phyloP scores from a whole-genome alignment of 1,140 invertebrate genomes.

The Microplitis mediator region DNA sequence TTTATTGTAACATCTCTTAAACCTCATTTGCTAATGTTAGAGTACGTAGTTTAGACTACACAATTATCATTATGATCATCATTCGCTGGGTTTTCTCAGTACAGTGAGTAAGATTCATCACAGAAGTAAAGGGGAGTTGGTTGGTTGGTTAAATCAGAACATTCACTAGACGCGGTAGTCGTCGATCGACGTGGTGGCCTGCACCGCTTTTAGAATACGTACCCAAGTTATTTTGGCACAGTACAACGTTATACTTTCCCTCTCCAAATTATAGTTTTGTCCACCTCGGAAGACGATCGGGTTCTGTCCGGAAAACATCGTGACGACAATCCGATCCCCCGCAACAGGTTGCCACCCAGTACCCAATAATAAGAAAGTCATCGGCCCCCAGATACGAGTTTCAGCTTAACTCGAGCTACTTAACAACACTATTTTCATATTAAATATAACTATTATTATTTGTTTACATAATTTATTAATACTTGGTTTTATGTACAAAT shows the following conservation, averaged over 20 bases:
- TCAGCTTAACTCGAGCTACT: background rate
- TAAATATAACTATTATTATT: too few species aligned
- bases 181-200: slow-evolving; percentile 39
- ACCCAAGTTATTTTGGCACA: slow-evolving; percentile 54
- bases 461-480: too few species aligned
- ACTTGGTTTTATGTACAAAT: too few species aligned
- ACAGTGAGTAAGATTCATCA: background rate
- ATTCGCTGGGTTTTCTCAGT: background rate
- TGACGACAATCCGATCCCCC: slow-evolving; percentile 12
- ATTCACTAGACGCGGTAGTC: slow-evolving; percentile 16
- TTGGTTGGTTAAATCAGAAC: slow-evolving; percentile 21
- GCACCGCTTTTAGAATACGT: slow-evolving; percentile 54
- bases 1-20: too few species aligned
- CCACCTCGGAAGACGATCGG: background rate
- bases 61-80: background rate
- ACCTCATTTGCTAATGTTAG: too few species aligned
- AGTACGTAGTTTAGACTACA: too few species aligned
- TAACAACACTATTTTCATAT: too few species aligned
- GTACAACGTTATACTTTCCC: slow-evolving; percentile 37
- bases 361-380: background rate
- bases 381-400: background rate
- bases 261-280: slow-evolving; percentile 1
- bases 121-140: background rate
- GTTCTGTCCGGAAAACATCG: slow-evolving; percentile 43
- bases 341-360: background rate